Percentiles rank a stretch among this genome's conserved stretches.
These are phyloP conservation scores for Alfaro cultratus DNA, from an alignment of 2,797 vertebrate species.

Conservation along the genomic window DNA sequence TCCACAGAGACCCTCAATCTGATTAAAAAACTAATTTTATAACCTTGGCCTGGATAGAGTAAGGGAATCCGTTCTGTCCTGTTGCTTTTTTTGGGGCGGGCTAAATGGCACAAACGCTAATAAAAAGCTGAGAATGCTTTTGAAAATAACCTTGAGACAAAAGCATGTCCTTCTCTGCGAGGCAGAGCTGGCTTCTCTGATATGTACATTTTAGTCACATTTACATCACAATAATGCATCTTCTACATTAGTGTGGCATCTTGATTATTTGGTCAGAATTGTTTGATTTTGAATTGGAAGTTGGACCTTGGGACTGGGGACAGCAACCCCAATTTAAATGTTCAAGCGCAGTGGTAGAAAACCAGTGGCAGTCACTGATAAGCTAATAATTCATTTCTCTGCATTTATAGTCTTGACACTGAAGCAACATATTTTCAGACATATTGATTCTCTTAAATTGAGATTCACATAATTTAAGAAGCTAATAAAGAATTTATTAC, in stretches of 20 bases:
- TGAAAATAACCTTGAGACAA: neutral
- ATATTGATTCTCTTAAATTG: neutral
- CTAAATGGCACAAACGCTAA: constrained; percentile 1
- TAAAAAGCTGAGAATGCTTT: neutral
- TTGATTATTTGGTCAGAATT: neutral
- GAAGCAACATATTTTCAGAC: neutral
- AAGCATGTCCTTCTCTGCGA: neutral
- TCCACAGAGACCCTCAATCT: constrained; percentile 11
- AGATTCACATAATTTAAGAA: neutral
- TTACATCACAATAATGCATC: neutral
- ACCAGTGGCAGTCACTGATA: neutral
- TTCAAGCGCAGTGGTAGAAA: neutral
- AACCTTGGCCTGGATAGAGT: neutral
- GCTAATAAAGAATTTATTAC: neutral
- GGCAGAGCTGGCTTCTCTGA: too few relatives aligned
- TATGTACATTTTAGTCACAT: neutral
- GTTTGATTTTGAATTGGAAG: neutral
- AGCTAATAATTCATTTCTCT: neutral
- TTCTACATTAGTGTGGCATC: neutral
- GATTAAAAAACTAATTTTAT: constrained; percentile 15
- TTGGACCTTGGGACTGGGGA: neutral
- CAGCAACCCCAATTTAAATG: neutral
- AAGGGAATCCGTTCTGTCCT: neutral
- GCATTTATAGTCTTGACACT: neutral
- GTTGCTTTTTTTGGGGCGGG: neutral